Base-by-base conservation (phyloP, 2,888 invertebrate species). In the Esperia sulphurella region DNA sequence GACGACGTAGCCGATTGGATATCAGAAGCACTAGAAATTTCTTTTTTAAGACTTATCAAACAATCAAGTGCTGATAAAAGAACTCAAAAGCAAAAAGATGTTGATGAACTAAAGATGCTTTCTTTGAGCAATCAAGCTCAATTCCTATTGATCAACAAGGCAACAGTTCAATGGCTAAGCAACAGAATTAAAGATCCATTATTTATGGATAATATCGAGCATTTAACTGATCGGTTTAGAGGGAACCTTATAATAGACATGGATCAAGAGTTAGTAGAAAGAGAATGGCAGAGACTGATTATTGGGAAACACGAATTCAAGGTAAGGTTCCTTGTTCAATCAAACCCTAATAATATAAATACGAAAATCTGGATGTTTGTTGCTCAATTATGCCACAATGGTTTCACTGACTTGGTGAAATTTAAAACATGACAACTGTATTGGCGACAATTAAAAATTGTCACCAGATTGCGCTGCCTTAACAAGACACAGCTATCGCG, bases 221-320 rank as follows among this genome's bases (percentile, higher is more conserved):
- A 92, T 57, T 86, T 96, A 33, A 87, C 95, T 3, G 90, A 92
- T 52, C 91, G 98, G 60, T 98, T 99, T 79, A 91, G 99, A 67
- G 95, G 95, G n/a, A 99, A 99, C 84, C 90, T 99, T 37, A 91
- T 98, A 1, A 90, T 98, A 10, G 92, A 93, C 55, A 94, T 95
- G 46, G 80, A 90, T 1, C 66, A 86, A 28, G 91, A 96, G n/a
- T 94, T 97, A 66, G 92, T 92, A 29, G 98, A 98, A 89, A 94
- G 94, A 45, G 76, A 90, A 0, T 96, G 96, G 92, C 79, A 90
- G 13, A 71, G 81, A 49, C 66, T 97, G 49, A 69, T 80, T 43
- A 94, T 97, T 61, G 95, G 94, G 41, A 87, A 90, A 46, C 78
- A 91, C 55, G 69, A 79, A 47, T 94, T 95, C 68, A 86, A 92